Evolutionary conservation across 1,140 invertebrate genomes (phyloP).

Genomic region (Hormaphis cornu): DNA sequence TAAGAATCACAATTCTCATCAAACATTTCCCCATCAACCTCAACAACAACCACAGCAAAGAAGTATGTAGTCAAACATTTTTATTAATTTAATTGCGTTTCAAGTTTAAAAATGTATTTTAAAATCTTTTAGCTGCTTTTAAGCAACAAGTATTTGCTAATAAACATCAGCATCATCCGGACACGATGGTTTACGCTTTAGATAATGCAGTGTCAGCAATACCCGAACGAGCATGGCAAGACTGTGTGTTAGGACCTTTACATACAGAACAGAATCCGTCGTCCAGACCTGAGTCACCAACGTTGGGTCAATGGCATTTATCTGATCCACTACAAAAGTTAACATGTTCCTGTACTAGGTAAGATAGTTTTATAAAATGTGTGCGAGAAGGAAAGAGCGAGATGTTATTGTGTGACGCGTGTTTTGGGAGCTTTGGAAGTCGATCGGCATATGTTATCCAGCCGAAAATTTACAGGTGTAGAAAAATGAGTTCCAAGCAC

Average conservation of each 20-base stretch:
- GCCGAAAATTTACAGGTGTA: conserved; percentile 26
- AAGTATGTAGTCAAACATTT: background rate
- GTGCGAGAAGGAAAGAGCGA: background rate
- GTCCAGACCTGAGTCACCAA: conserved; percentile 43
- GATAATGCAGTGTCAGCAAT: conserved; percentile 51
- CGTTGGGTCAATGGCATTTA: conserved; percentile 62
- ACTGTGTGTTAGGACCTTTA: conserved; percentile 52
- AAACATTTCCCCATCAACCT: background rate
- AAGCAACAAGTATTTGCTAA: conserved; percentile 7
- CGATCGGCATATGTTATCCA: conserved; percentile 31
- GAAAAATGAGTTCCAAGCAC: conserved; percentile 29
- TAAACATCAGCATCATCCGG: conserved; percentile 37
- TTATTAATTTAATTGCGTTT: background rate
- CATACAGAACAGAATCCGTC: conserved; percentile 40
- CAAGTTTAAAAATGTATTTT: background rate
- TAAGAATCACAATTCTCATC: conserved; percentile 30
- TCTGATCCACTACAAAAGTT: conserved; percentile 72
- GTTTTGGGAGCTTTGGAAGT: conserved; percentile 17
- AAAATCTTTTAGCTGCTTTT: background rate
- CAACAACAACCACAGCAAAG: background rate
- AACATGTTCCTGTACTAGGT: conserved; percentile 68
- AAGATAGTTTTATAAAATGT: conserved; percentile 41
- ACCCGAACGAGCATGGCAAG: conserved; percentile 67
- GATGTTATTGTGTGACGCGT: background rate
- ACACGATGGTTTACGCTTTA: conserved; percentile 41